phyloP scores from a whole-genome alignment of 2,797 vertebrate genomes.

The Arrhamphus sclerolepis region DNA sequence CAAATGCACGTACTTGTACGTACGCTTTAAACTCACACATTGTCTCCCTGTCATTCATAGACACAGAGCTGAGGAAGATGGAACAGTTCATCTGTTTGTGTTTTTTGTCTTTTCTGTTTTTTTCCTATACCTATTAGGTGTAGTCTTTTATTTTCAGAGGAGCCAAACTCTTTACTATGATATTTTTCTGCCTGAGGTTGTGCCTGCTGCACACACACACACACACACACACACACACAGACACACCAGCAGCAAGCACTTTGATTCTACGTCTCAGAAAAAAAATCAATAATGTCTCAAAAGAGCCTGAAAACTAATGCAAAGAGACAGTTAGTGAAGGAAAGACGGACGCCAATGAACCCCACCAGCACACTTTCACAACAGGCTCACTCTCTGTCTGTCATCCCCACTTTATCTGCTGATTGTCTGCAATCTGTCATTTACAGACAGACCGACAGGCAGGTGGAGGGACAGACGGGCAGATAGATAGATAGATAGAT shows the following conservation, averaged over 20 bases:
- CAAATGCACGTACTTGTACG: slow-evolving; percentile 26
- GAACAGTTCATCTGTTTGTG: slow-evolving; percentile 77
- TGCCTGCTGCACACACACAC: slow-evolving; percentile 17
- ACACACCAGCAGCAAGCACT: slow-evolving; percentile 20
- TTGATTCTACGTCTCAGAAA: slow-evolving; percentile 42
- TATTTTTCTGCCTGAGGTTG: slow-evolving; percentile 40
- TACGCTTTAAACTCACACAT: slow-evolving; percentile 5
- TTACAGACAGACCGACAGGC: slow-evolving; percentile 11
- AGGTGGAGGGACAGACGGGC: slow-evolving; percentile 18
- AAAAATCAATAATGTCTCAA: slow-evolving; percentile 75
- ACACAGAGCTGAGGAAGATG: slow-evolving; percentile 63
- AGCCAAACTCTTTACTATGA: slow-evolving; percentile 65
- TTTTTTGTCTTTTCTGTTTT: too few relatives aligned
- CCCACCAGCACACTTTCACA: slow-evolving; percentile 11
- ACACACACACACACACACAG: slow-evolving; percentile 18
- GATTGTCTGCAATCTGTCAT: slow-evolving; percentile 7
- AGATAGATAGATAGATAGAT: slow-evolving; percentile 26
- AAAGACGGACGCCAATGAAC: slow-evolving; percentile 53
- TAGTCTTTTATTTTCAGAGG: slow-evolving; percentile 56
- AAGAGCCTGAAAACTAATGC: slow-evolving; percentile 64
- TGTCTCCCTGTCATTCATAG: slow-evolving; percentile 2
- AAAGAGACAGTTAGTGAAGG: slow-evolving; percentile 56
- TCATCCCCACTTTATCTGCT: slow-evolving; percentile 31
- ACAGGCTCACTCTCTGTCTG: slow-evolving; percentile 8
- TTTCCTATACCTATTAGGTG: slow-evolving; percentile 63